Evolutionary conservation across 2,797 vertebrate species (phyloP).

Genomic region (Tolypeutes matacus): DNA sequence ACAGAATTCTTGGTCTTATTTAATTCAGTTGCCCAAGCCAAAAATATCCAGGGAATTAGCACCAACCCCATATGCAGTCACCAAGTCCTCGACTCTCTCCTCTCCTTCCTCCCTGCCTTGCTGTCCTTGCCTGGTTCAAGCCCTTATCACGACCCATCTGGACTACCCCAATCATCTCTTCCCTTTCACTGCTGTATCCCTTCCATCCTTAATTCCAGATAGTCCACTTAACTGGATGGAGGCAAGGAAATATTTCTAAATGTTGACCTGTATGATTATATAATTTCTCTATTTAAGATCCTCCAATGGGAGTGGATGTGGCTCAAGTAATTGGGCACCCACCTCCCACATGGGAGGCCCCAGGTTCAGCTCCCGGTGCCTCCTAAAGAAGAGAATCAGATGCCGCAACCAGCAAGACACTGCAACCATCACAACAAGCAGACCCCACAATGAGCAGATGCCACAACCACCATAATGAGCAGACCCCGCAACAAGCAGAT

Average conservation of each 20-base stretch:
- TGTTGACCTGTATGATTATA: neutral
- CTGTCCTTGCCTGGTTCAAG: neutral
- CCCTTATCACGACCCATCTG: neutral
- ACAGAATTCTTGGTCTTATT: neutral
- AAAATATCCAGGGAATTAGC: neutral
- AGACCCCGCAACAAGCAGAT: too few species aligned
- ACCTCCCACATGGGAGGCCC: too few species aligned
- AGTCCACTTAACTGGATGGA: neutral
- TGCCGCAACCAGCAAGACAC: too few species aligned
- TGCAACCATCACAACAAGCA: too few species aligned
- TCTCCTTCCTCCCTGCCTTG: neutral
- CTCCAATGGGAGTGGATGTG: too few species aligned
- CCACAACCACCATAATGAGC: too few species aligned
- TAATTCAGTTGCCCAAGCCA: neutral
- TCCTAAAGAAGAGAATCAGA: too few species aligned
- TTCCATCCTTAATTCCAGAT: neutral
- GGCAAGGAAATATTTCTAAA: neutral
- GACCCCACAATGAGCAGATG: too few species aligned
- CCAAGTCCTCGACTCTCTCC: neutral
- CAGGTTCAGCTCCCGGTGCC: too few species aligned
- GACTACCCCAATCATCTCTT: neutral
- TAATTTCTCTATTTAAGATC: conserved; percentile 9
- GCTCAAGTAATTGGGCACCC: too few species aligned
- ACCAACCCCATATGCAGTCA: neutral
- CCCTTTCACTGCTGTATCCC: neutral